phyloP scores from a whole-genome alignment of 1,140 invertebrate genomes.

The Stratiolaelaps scimitus region DNA sequence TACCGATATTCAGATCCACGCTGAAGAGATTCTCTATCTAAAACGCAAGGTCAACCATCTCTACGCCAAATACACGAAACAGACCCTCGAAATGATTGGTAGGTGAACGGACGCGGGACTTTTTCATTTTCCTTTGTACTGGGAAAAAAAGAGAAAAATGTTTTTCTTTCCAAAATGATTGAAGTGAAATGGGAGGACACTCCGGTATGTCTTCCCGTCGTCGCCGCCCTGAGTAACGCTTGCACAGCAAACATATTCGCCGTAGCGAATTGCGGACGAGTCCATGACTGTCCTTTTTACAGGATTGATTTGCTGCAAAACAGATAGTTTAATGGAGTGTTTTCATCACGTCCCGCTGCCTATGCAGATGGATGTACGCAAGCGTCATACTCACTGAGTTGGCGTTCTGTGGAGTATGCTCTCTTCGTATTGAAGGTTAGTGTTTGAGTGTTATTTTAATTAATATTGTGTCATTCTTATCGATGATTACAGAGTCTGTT shows the following conservation, averaged over 20 bases:
- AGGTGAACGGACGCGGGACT: slow-evolving; percentile 34
- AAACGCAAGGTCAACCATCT: slow-evolving; percentile 80
- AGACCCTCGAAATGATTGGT: slow-evolving; percentile 60
- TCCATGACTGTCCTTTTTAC: too few relatives aligned
- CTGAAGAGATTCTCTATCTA: slow-evolving; percentile 88
- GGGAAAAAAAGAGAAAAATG: too few relatives aligned
- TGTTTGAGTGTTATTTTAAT: slow-evolving; percentile 32
- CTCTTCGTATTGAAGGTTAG: slow-evolving; percentile 28
- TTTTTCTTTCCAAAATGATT: too few relatives aligned
- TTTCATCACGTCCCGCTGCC: slow-evolving; percentile 32
- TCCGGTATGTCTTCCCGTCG: too few relatives aligned
- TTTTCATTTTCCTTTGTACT: too few relatives aligned
- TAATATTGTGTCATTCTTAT: slow-evolving; percentile 30
- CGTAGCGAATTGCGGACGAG: too few relatives aligned
- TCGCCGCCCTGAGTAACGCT: too few relatives aligned
- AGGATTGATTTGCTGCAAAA: too few relatives aligned
- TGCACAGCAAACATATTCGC: too few relatives aligned
- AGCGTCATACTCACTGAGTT: too few relatives aligned
- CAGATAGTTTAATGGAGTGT: too few relatives aligned
- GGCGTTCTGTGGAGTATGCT: slow-evolving; percentile 27
- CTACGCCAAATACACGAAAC: slow-evolving; percentile 88
- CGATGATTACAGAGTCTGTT: slow-evolving; percentile 48
- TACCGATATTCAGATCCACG: slow-evolving; percentile 95
- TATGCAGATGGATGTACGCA: background rate
- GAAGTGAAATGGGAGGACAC: too few relatives aligned